These are phyloP conservation scores for Ciconia stormi DNA, from an alignment of 2,113 vertebrate genomes.

Conservation along the genomic window DNA sequence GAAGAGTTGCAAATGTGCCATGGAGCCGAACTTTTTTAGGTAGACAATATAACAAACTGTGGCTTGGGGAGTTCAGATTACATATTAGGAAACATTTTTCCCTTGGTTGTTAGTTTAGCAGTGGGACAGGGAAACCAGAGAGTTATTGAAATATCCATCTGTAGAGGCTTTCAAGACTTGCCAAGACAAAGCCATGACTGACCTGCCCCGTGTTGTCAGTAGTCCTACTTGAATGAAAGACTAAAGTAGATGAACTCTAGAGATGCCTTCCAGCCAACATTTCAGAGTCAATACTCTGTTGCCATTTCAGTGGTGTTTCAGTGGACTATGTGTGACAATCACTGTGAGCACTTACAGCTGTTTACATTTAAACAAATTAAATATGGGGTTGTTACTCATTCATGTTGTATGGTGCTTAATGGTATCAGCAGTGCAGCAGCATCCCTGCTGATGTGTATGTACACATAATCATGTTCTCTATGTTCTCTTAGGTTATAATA, in stretches of 20 bases:
- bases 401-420: not conserved
- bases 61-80: not conserved
- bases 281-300: not conserved
- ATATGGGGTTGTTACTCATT: not conserved
- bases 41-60: not conserved
- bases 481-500: not conserved
- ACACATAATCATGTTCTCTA: not conserved
- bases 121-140: not conserved
- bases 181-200: not conserved
- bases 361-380: not conserved
- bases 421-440: not conserved
- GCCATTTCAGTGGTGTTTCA: not conserved
- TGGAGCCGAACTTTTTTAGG: not conserved
- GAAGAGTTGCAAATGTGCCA: not conserved
- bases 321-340: not conserved
- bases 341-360: not conserved
- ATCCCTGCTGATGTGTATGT: not conserved
- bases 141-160: not conserved
- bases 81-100: not conserved
- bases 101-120: not conserved
- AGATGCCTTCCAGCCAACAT: not conserved
- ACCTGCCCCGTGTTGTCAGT: not conserved
- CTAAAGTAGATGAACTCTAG: not conserved
- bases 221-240: not conserved
- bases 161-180: not conserved